Evolutionary conservation across 1,140 invertebrate genomes (phyloP).

Genomic region (Heterodera carotae): DNA sequence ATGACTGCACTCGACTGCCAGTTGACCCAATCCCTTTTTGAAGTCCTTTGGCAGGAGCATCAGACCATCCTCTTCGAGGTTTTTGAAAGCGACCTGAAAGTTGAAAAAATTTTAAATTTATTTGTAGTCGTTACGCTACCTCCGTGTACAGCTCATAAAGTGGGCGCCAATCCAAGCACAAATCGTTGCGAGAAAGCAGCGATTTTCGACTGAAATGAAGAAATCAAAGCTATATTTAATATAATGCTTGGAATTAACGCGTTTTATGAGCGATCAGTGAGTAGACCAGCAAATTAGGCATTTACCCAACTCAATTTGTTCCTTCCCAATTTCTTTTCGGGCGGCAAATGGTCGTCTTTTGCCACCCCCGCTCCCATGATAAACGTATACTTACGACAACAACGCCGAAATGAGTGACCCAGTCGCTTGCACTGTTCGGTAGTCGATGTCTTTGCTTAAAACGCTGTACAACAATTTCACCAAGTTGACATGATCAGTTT

Average conservation of each 20-base stretch:
- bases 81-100: constrained; percentile 35
- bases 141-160: constrained; percentile 74
- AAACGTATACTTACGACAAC: constrained; percentile 68
- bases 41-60: constrained; percentile 70
- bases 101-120: constrained; percentile 24
- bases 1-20: constrained; percentile 54
- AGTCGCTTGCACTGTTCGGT: constrained; percentile 75
- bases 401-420: constrained; percentile 66
- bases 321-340: constrained; percentile 31
- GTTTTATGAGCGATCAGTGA: no score
- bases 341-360: constrained; percentile 16
- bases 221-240: no score
- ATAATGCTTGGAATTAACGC: no score
- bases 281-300: no score
- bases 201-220: constrained; percentile 73
- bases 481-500: constrained; percentile 84
- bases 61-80: constrained; percentile 62
- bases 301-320: constrained; percentile 25
- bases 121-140: constrained; percentile 54
- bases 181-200: constrained; percentile 76
- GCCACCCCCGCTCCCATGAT: no score
- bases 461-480: constrained; percentile 82
- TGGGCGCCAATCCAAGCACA: constrained; percentile 82
- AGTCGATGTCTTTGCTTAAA: constrained; percentile 76
- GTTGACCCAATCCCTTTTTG: constrained; percentile 47